Evolutionary conservation across 2,888 invertebrate genomes (phyloP).

Genomic region (Nephrotoma flavescens): DNA sequence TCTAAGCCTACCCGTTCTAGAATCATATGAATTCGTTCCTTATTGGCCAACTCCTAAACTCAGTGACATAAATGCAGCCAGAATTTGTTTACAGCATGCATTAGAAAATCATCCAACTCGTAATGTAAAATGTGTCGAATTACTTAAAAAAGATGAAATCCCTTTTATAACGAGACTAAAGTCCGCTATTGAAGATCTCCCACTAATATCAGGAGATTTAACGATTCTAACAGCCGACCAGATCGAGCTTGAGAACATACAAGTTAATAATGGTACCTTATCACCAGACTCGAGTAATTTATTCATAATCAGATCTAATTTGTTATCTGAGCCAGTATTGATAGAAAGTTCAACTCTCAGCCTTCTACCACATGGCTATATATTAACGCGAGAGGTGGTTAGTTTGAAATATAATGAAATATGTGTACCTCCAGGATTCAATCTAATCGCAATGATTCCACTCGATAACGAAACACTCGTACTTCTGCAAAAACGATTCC

Average conservation of each 20-base stretch:
- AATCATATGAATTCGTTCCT: slow-evolving; percentile 58
- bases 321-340: slow-evolving; percentile 18
- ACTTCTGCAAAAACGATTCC: slow-evolving; percentile 21
- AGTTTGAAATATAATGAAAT: slow-evolving; percentile 32
- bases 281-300: slow-evolving; percentile 23
- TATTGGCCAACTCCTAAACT: slow-evolving; percentile 31
- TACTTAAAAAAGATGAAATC: slow-evolving; percentile 26
- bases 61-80: slow-evolving; percentile 34
- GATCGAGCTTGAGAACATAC: slow-evolving; percentile 40
- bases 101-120: slow-evolving; percentile 50
- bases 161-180: slow-evolving; percentile 40
- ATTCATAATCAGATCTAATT: slow-evolving; percentile 22
- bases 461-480: slow-evolving; percentile 22
- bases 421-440: slow-evolving; percentile 19
- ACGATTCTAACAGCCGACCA: slow-evolving; percentile 39
- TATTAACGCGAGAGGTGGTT: slow-evolving; percentile 43
- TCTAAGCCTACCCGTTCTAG: slow-evolving; percentile 55
- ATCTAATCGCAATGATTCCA: slow-evolving; percentile 20
- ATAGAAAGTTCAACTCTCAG: slow-evolving; percentile 34
- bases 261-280: slow-evolving; percentile 46
- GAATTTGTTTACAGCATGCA: slow-evolving; percentile 50
- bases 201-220: slow-evolving; percentile 52
- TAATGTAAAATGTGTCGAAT: background rate
- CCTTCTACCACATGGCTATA: slow-evolving; percentile 42
- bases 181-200: slow-evolving; percentile 48